Evolutionary conservation across 2,113 vertebrate species (phyloP), one percentile per base, ranked within the genome.

Genomic region (Hyaena hyaena): DNA sequence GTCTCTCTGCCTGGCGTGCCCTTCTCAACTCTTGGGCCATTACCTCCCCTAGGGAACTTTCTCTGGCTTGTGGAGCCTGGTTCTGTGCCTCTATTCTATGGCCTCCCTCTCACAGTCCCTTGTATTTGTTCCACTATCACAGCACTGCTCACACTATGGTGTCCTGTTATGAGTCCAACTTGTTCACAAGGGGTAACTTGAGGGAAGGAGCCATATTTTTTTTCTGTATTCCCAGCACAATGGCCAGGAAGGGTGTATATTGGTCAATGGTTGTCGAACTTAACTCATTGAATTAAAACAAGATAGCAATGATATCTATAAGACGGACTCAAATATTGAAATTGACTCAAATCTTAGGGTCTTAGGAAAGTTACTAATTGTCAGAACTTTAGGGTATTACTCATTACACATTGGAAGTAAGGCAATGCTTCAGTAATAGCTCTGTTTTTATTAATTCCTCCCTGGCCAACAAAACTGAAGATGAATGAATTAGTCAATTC

Each of bases 361-460:
- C 48, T 48, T 84, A 31, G 76, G 55, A 81, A 87, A 73, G 10
- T 69, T 89, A 58, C 39, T 50, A 19, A 33, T 80, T 21, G 5
- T 74, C 48, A 65, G 28, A 58, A 85, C 35, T 86, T 95, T n/a
- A 83, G 31, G 91, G 65, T 95, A 53, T 74, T 93, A 74, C 21
- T 85, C 39, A 85, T 15, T 33, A 76, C 5, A 55, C 9, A 11
- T 48, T 43, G 21, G 50, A 92, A 31, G 28, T 63, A n/a, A 88
- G 43, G 19, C 26, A 26, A 65, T 6, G 63, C 12, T 53, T 94
- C 4, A 43, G 55, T 81, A 53, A 86, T 31, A 86, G 33, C 31
- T 73, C 43, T 73, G 35, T 23, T 55, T 92, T 48, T 93, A 19
- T 61, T 26, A 26, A 14, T 79, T 90, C 90, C 12, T 50, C 88